These are phyloP conservation scores for Ceyx cyanopectus DNA, from an alignment of 2,113 vertebrate genomes.

Conservation along the genomic window DNA sequence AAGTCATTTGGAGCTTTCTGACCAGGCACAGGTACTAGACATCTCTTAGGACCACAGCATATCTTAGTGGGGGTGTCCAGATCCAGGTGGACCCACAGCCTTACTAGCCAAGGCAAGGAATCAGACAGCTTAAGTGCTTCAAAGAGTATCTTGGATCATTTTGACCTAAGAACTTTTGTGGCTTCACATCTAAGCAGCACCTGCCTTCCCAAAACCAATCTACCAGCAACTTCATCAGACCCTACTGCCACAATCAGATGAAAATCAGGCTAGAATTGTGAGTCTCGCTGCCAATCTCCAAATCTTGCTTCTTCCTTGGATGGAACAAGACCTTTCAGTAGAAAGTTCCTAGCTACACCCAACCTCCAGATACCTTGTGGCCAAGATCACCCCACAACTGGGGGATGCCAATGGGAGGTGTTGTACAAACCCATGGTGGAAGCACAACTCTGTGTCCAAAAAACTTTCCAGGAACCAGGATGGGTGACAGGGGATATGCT, in stretches of 20 bases:
- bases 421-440: not conserved
- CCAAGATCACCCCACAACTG: not conserved
- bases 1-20: not conserved
- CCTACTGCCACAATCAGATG: not conserved
- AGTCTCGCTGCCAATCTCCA: fast-evolving
- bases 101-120: not conserved
- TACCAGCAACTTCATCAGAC: not conserved
- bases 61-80: too few relatives aligned
- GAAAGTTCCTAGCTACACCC: fast-evolving
- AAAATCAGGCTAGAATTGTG: not conserved
- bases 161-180: not conserved
- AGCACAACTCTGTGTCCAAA: not conserved
- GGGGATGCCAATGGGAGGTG: fast-evolving
- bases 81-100: not conserved
- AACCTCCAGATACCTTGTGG: not conserved
- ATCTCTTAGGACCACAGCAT: fast-evolving
- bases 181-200: not conserved
- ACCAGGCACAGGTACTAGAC: not conserved
- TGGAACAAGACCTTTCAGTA: not conserved
- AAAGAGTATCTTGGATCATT: not conserved
- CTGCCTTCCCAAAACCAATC: not conserved
- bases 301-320: not conserved
- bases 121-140: too few relatives aligned
- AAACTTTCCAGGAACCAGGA: not conserved
- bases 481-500: fast-evolving